Evolutionary conservation across 2,113 vertebrate genomes (phyloP), one percentile per base, ranked within the genome.

Genomic region (Campylomormyrus numenius): DNA sequence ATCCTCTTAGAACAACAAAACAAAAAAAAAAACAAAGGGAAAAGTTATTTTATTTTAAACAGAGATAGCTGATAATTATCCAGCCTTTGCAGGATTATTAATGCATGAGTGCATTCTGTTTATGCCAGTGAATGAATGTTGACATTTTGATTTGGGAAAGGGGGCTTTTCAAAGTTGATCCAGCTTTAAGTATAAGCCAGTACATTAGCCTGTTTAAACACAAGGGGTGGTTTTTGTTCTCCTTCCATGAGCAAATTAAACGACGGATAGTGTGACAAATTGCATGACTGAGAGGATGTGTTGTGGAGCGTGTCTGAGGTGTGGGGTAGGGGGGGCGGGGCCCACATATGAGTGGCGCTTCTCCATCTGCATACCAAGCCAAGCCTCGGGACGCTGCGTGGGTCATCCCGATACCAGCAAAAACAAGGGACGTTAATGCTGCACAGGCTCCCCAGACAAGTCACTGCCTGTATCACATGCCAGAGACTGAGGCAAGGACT

Each of bases 401-500:
- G 92, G 92, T 93, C 90, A 92, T 89, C 58, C 39, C 56, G 62
- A 91, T 13, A 89, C 83, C 88, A 45, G 24, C 56, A 77, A 87
- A 62, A 89, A 83, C 80, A 88, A 80, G 88, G 3, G 66, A 45
- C 77, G 91, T 90, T 90, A 90, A 56, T 93, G 93, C 93, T 91
- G 90, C 48, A 56, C 70, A 87, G 89, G 87, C 88, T 91, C 93
- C 91, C 89, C 90, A 91, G 87, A 90, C 92, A 91, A 90, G 90
- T 95, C 92, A 88, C 50, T 88, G 90, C 84, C 83, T 89, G 35
- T 90, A 91, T 96, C 96, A 95, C 95, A 95, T 94, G 95, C 90
- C 53, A 84, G 15, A 58, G 1, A 80, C 52, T 11, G 89, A 91
- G 70, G 89, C 92, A 56, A 89, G 91, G 93, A 92, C 93, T 15